These are phyloP conservation scores for Eunapius fragilis DNA, from an alignment of 37 sponge, comb jelly and placozoan species.

Conservation along the genomic window DNA sequence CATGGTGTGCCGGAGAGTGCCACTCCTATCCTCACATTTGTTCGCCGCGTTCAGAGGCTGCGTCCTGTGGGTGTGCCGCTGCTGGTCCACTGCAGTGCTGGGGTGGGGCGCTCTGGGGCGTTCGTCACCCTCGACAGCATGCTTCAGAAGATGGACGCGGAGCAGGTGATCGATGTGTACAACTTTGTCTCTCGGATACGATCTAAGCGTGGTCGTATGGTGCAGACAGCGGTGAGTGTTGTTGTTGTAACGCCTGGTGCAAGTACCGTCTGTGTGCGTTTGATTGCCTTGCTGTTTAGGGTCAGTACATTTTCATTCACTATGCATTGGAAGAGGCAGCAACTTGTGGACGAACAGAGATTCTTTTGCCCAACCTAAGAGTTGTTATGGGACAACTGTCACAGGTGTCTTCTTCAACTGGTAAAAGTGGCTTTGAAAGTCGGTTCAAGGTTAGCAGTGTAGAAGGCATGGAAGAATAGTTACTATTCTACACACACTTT, in stretches of 20 bases:
- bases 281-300: background rate
- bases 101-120: constrained; percentile 80
- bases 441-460: background rate
- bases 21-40: constrained; percentile 68
- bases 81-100: constrained; percentile 88
- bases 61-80: constrained; percentile 44
- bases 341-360: background rate
- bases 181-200: constrained; percentile 45
- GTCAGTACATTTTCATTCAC: background rate
- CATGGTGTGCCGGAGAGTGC: constrained; percentile 80
- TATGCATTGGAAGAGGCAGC: background rate
- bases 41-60: constrained; percentile 46
- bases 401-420: background rate
- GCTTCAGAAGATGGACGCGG: constrained; percentile 55
- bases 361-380: background rate
- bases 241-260: background rate
- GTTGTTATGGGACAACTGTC: background rate
- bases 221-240: constrained; percentile 64
- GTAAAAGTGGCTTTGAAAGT: background rate
- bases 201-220: constrained; percentile 42
- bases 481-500: background rate
- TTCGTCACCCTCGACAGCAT: constrained; percentile 70
- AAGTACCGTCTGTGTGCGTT: background rate
- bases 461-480: background rate
- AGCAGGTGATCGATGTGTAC: constrained; percentile 42